Evolutionary conservation across 1,140 invertebrate genomes (phyloP).

Genomic region (Cephus cinctus): DNA sequence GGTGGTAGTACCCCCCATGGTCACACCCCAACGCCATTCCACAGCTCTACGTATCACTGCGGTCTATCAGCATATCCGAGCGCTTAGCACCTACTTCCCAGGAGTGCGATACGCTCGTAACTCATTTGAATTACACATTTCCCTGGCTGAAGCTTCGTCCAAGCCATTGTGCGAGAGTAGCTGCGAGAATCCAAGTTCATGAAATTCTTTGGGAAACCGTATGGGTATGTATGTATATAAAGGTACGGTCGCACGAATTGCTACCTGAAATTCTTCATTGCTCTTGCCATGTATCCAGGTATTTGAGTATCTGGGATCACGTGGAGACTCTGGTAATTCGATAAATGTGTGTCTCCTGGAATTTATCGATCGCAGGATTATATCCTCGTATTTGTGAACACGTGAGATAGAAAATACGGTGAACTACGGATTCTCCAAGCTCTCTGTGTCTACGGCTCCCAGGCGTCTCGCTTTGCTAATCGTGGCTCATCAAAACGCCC

Average conservation of each 20-base stretch:
- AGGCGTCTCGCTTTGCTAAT: conserved; percentile 53
- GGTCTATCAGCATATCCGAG: conserved; percentile 55
- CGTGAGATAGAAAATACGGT: background rate
- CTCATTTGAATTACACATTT: conserved; percentile 57
- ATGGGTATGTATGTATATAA: no score
- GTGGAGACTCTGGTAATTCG: no score
- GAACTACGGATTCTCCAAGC: conserved; percentile 31
- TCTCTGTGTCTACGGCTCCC: conserved; percentile 42
- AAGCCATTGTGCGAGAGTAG: no score
- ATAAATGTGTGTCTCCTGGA: no score
- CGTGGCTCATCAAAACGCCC: conserved; percentile 49
- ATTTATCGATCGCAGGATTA: background rate
- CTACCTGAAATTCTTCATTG: no score
- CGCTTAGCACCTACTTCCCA: conserved; percentile 57
- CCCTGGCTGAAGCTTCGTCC: no score
- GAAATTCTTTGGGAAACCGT: no score
- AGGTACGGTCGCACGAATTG: no score
- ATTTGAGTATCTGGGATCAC: no score
- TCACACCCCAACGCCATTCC: conserved; percentile 47
- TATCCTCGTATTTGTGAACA: background rate
- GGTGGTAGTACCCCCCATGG: conserved; percentile 30
- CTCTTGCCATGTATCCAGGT: no score
- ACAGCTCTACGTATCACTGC: conserved; percentile 42
- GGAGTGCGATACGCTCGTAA: conserved; percentile 54
- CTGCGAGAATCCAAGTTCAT: no score